Percentiles rank a stretch among this genome's conserved stretches.
Conservation (phyloP, 2,888 invertebrate genomes). For the Hypomecis atomaria region DNA sequence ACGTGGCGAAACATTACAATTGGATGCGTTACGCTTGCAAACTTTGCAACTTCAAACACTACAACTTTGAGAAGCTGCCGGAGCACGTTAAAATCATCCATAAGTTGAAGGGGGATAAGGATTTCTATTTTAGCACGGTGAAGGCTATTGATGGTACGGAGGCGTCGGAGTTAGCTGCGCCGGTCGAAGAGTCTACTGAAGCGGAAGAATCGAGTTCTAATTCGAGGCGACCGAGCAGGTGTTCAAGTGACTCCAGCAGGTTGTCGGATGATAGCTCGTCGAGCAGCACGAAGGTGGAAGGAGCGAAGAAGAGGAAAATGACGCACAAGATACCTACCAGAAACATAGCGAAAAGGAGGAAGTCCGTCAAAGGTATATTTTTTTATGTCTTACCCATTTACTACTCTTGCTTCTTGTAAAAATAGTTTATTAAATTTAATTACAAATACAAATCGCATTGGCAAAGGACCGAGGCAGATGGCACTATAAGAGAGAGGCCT, state of each 20-base stretch:
- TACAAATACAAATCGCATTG: too few species aligned
- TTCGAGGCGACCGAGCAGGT: slow-evolving; percentile 73
- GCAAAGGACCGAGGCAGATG: too few species aligned
- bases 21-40: slow-evolving; percentile 91
- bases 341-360: slow-evolving; percentile 43
- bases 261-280: slow-evolving; percentile 78
- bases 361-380: slow-evolving; percentile 55
- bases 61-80: slow-evolving; percentile 86
- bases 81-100: slow-evolving; percentile 87
- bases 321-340: slow-evolving; percentile 49
- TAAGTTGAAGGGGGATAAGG: slow-evolving; percentile 83
- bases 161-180: slow-evolving; percentile 66
- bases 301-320: slow-evolving; percentile 68
- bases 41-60: slow-evolving; percentile 88
- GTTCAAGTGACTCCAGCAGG: slow-evolving; percentile 77
- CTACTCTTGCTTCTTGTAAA: not conserved
- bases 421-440: too few species aligned
- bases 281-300: slow-evolving; percentile 65
- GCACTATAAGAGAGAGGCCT: too few species aligned
- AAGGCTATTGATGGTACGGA: slow-evolving; percentile 74
- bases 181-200: slow-evolving; percentile 58
- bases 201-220: slow-evolving; percentile 63
- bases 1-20: slow-evolving; percentile 87
- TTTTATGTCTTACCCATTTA: slow-evolving; percentile 13
- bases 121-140: slow-evolving; percentile 78